Base-by-base conservation (phyloP, 2,113 vertebrate species). In the Nothoprocta pentlandii region DNA sequence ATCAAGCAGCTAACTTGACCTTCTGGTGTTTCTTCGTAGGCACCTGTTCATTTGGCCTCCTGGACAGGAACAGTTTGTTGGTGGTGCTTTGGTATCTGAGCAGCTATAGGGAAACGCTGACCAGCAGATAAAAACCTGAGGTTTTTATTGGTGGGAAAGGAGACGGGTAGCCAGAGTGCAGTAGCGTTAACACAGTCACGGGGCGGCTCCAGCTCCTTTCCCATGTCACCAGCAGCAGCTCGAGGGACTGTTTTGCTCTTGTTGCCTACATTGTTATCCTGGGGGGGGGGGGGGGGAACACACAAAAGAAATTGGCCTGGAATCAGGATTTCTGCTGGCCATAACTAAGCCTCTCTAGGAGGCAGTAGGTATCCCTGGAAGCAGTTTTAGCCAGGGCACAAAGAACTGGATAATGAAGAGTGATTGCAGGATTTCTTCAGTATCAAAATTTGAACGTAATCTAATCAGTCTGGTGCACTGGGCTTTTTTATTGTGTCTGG, bases 241-340 rank as follows among this genome's bases (percentile, higher is more conserved):
- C 77, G 83, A 83, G 68, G 74, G 74, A 49, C 78, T 80, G 39
- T 76, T 88, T 96, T 80, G 36, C 25, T 90, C 49, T 83, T n/a
- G 46, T 42, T 61, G 54, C 58, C 16, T 80, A 1, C 80, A 49
- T 81, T 93, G 58, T 49, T 71, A 67, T 26, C 16, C 73, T 89
- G 22, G 25, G 77, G 30, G 61, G 78, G 91, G 85, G 22, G 34
- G 34, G 34, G 34, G 34, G 34, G 91, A 85, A 25, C 0, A 19
- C 28, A 49, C 21, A 49, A 77, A 80, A 62, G 49, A 89, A 70
- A 70, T 81, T 61, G 58, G 49, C 28, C 34, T 9, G 19, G n/a
- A 49, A 49, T 49, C 21, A 49, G 51, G 64, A 53, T 83, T 61
- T 36, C 67, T 63, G 12, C 36, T 22, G 30, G 25, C 22, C 61